These are phyloP conservation scores for Stramonita haemastoma DNA, from an alignment of 2,888 invertebrate genomes.

Conservation along the genomic window DNA sequence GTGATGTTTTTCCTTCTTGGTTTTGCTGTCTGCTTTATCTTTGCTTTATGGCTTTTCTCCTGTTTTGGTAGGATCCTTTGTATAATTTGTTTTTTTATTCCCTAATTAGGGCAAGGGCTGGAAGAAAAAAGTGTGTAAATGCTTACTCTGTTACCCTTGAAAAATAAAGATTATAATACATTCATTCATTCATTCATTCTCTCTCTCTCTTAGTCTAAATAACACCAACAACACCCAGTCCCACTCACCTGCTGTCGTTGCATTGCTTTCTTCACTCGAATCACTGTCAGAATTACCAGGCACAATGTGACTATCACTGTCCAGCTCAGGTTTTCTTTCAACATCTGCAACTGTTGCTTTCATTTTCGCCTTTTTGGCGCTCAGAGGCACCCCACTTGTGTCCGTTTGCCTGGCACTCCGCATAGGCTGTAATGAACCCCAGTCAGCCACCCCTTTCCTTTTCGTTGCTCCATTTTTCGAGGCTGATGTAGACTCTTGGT, in stretches of 20 bases:
- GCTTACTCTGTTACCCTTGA: no score
- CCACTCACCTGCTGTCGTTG: neutral
- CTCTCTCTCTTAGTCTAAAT: no score
- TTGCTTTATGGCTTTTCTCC: no score
- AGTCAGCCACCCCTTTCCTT: neutral
- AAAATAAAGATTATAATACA: no score
- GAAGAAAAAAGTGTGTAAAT: no score
- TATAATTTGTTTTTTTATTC: no score
- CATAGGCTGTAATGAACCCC: slow-evolving; percentile 35
- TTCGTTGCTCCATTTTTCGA: neutral
- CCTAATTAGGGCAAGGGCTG: no score
- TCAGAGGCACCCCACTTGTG: neutral
- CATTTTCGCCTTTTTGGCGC: neutral
- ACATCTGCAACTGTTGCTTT: neutral
- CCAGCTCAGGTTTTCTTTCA: no score
- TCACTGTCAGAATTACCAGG: neutral
- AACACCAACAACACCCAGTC: neutral
- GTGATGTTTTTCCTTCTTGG: no score
- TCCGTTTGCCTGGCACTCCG: neutral
- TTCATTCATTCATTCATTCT: no score
- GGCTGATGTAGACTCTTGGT: neutral
- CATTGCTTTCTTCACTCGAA: neutral
- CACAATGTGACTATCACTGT: neutral
- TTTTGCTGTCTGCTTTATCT: no score
- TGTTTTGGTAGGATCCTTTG: no score